These are phyloP conservation scores for Gymnogyps californianus DNA, from an alignment of 2,113 vertebrate genomes.

Conservation along the genomic window DNA sequence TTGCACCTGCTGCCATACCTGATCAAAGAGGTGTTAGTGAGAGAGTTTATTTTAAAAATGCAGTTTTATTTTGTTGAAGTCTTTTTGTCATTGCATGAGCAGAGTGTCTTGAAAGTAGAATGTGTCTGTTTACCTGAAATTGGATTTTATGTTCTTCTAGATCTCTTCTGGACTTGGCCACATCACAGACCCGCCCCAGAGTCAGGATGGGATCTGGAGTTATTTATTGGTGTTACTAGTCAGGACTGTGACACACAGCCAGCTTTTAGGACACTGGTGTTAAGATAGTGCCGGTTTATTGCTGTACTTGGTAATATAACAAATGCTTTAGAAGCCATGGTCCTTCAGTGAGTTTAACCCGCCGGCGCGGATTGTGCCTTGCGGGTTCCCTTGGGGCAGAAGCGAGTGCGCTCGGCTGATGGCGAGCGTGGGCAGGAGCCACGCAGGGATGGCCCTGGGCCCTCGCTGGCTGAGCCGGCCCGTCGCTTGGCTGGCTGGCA, in stretches of 20 bases:
- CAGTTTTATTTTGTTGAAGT: not conserved
- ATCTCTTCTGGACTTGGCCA: not conserved
- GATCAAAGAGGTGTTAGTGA: not conserved
- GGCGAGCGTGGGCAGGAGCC: not conserved
- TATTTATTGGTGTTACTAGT: not conserved
- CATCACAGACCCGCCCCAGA: not conserved
- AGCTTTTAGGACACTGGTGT: not conserved
- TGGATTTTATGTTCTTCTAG: not conserved
- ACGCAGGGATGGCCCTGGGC: fast-evolving
- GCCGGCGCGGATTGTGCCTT: not conserved
- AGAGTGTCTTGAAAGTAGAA: not conserved
- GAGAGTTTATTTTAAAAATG: not conserved
- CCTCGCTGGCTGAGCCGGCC: not conserved
- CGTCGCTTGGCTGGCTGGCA: no score
- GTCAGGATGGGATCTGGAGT: not conserved
- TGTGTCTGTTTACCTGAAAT: not conserved
- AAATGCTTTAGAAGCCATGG: not conserved
- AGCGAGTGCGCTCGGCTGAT: not conserved
- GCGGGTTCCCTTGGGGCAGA: not conserved
- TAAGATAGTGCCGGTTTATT: not conserved
- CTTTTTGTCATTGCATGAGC: not conserved
- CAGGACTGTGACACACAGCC: not conserved
- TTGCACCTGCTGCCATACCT: not conserved
- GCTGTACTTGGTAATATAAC: not conserved
- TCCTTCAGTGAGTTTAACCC: not conserved